These are phyloP conservation scores for Hymenochirus boettgeri DNA, from an alignment of 2,113 vertebrate genomes.

Conservation along the genomic window DNA sequence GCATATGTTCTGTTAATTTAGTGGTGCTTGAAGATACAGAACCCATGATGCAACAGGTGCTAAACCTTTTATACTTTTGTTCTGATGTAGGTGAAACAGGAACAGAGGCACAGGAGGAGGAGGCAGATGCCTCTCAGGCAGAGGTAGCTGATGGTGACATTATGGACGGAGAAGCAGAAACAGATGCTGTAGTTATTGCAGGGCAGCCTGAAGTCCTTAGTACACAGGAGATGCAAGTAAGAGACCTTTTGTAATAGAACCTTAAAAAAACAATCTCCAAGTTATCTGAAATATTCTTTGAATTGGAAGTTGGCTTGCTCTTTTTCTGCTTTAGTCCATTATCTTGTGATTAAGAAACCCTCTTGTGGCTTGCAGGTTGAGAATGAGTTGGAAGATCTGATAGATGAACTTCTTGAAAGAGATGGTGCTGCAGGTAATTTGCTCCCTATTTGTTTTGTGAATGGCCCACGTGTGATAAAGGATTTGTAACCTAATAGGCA, in stretches of 20 bases:
- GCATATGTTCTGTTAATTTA: too few relatives aligned
- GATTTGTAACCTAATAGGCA: not conserved
- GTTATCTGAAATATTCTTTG: too few relatives aligned
- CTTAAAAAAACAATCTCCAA: too few relatives aligned
- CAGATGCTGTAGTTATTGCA: slow-evolving; percentile 83
- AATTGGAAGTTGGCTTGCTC: not conserved
- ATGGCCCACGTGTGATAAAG: not conserved
- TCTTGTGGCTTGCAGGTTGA: slow-evolving; percentile 68
- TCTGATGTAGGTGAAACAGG: slow-evolving; percentile 78
- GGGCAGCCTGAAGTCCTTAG: slow-evolving; percentile 86
- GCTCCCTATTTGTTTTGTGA: slow-evolving; percentile 45
- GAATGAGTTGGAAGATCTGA: slow-evolving; percentile 89
- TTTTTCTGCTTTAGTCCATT: slow-evolving; percentile 36
- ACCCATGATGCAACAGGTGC: too few relatives aligned
- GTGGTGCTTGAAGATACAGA: too few relatives aligned
- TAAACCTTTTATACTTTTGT: slow-evolving; percentile 18
- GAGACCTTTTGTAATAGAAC: not conserved
- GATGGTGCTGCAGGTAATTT: slow-evolving; percentile 81
- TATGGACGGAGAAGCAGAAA: slow-evolving; percentile 89
- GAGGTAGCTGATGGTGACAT: slow-evolving; percentile 81
- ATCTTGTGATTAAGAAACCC: not conserved
- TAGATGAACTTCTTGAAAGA: slow-evolving; percentile 86
- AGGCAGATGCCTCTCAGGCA: slow-evolving; percentile 69
- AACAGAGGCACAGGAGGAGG: slow-evolving; percentile 77
- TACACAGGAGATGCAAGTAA: slow-evolving; percentile 90